phyloP scores from a whole-genome alignment of 2,888 invertebrate genomes.

The Chydorus sphaericus region DNA sequence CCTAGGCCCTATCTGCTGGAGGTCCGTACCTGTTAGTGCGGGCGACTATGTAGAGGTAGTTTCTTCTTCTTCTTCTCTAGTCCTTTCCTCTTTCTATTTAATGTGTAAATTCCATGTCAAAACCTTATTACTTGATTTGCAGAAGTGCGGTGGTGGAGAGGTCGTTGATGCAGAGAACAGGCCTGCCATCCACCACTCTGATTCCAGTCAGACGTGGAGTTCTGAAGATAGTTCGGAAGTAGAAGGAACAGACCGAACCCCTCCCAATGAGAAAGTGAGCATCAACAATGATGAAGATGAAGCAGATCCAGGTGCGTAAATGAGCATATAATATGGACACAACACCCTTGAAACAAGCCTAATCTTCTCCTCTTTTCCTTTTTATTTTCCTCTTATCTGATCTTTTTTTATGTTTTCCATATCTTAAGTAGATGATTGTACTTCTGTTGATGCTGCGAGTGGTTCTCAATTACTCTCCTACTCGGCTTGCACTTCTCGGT shows the following conservation, averaged over 20 bases:
- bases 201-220: conserved; percentile 1
- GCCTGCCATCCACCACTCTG: neutral
- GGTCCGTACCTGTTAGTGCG: no score
- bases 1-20: conserved; percentile 10
- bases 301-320: neutral
- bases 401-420: neutral
- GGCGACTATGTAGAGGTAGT: neutral
- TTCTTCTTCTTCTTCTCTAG: neutral
- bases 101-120: no score
- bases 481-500: neutral
- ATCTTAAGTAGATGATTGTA: neutral
- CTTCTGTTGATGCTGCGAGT: conserved; percentile 11
- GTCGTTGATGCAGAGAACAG: neutral
- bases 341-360: neutral
- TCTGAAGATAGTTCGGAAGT: neutral
- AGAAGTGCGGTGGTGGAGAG: no score
- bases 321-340: no score
- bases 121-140: no score
- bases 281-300: no score
- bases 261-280: neutral
- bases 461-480: conserved; percentile 10
- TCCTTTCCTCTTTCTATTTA: no score
- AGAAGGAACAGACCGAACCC: neutral
- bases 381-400: neutral
- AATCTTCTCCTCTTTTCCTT: neutral